Base-by-base conservation (phyloP, 2,888 invertebrate genomes). In the Ferdinandea cuprea region DNA sequence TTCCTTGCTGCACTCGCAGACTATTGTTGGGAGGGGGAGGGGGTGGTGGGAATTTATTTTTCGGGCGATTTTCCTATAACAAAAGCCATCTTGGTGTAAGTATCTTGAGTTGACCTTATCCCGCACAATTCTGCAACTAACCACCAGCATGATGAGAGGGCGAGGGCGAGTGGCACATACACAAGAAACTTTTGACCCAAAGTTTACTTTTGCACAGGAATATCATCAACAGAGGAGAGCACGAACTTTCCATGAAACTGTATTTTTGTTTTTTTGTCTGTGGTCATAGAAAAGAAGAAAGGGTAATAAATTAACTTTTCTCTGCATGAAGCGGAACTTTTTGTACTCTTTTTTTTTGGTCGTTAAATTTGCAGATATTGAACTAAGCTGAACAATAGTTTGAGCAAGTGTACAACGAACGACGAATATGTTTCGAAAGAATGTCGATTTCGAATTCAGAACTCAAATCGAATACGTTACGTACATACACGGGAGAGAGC, bases 121-220 rank as follows among this genome's bases (percentile, higher is more conserved):
- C 72, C 28, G 37, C 65, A 58, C 15, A 59, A 40, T 40, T 73
- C 19, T 48, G 4, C 19, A 17, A 25, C n/a, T 0, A 19, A 19
- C 19, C 15, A 7, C 28, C 5, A 13, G 9, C 28, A 32, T 8
- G 11, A 30, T n/a, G 9, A 4, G 35, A 2, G 11, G 19, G 28
- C n/a, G n/a, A 25, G 42, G 30, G 21, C 25, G 37, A 61, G 52
- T 19, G n/a, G 54, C 52, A 40, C 50, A 56, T 42, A 61, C n/a
- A n/a, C n/a, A n/a, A n/a, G n/a, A n/a, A 73, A 73, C 54, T 73
- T 79, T 73, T 25, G 32, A 61, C 71, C 71, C 40, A 61, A 25
- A 52, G 52, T 66, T 52, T 66, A 52, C 17, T 52, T 66, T 52
- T 15, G 11, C 25, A 17, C 63, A n/a, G 32, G 32, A 17, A 46